Conservation (phyloP, 2,113 vertebrate species). For the Sylvietta virens region DNA sequence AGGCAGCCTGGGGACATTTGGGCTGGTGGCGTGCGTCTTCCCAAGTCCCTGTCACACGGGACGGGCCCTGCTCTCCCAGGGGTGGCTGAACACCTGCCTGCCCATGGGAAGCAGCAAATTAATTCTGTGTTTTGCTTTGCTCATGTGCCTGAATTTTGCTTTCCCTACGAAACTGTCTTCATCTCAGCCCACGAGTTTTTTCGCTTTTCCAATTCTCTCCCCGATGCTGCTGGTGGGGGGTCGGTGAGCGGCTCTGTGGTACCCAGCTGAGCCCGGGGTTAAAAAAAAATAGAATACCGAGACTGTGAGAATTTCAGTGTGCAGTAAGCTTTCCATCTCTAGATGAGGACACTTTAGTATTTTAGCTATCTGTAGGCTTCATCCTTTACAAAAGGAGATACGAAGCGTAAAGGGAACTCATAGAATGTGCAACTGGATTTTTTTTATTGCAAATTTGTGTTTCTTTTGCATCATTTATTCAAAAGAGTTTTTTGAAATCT, state of each 20-base stretch:
- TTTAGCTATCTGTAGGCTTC: background rate
- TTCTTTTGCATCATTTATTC: background rate
- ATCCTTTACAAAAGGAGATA: background rate
- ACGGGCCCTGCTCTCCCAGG: background rate
- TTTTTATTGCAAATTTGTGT: background rate
- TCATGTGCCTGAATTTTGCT: background rate
- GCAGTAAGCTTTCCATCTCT: background rate
- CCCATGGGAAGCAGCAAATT: fast-evolving
- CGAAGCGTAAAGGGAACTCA: background rate
- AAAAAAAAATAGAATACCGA: background rate
- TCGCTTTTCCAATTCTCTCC: background rate
- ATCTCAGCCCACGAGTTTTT: background rate
- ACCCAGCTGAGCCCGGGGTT: background rate
- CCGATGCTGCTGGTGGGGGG: background rate
- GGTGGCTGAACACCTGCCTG: background rate
- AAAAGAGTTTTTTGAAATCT: background rate
- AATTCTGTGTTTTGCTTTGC: background rate
- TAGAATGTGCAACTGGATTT: background rate
- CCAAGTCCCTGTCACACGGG: fast-evolving
- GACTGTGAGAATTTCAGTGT: background rate
- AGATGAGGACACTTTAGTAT: background rate
- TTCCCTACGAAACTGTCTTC: background rate
- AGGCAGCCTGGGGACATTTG: background rate
- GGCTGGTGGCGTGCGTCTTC: background rate
- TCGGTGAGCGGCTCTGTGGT: background rate